Base-by-base conservation (phyloP, 2,888 invertebrate genomes). In the Argyresthia albistria region DNA sequence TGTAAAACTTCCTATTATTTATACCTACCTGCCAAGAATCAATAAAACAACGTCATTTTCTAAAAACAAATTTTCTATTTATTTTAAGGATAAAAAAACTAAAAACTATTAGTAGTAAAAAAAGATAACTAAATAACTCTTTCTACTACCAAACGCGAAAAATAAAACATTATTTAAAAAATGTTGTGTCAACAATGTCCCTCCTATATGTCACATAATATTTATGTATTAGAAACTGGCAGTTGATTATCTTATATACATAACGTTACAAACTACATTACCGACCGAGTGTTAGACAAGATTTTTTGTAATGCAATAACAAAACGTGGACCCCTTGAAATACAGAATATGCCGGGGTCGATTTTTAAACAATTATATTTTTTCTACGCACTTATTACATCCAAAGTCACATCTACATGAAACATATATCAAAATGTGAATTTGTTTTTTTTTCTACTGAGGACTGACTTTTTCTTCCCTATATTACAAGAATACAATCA, bases 381-480 rank as follows among this genome's bases (percentile, higher is more conserved):
- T 51, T 55, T 55, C 54, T 59, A 57, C 54, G 56, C 56, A 53
- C 55, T 54, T n/a, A n/a, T n/a, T n/a, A n/a, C n/a, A n/a, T n/a
- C 56, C 73, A 76, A 80, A 77, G 59, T 76, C 82, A 83, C 83
- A 84, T 76, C 69, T 68, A 73, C 68, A 65, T 67, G 69, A 78
- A 84, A 84, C 82, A 83, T 79, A 84, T 83, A 63, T 69, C 46
- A 63, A 64, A 72, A 79, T 81, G 82, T 80, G 81, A 76, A 70
- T 77, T 73, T 72, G 76, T 60, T 25, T 53, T 3, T 48, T 46
- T 35, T 53, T 52, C 2, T n/a, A 12, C 59, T 59, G 73, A 70
- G 76, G 69, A 70, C 65, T 69, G 75, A 76, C 69, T 74, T 78
- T 73, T 69, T n/a, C n/a, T 66, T 14, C n/a, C 8, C 15, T 56